A percentile compares a stretch with the other conserved stretches of the same genome.
phyloP scores from a whole-genome alignment of 2,113 vertebrate species.

The Choloepus hoffmanni region DNA sequence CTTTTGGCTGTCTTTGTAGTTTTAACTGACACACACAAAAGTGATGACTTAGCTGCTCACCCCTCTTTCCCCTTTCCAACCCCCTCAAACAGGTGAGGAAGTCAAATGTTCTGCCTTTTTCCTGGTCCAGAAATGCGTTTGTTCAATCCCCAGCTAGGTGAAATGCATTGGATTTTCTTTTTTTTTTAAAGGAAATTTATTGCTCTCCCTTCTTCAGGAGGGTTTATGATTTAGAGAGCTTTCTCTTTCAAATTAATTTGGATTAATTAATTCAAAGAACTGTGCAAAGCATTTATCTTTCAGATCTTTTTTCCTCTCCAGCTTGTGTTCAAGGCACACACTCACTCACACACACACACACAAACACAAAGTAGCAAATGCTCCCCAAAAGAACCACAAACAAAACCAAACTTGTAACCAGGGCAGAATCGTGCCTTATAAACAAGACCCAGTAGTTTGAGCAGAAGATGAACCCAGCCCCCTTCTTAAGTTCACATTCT shows the following conservation, averaged over 20 bases:
- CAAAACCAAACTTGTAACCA: not conserved
- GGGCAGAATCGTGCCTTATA: not conserved
- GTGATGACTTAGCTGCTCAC: conserved; percentile 86
- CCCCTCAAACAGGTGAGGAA: conserved; percentile 82
- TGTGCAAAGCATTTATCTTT: not conserved
- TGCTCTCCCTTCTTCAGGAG: not conserved
- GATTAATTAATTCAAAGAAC: not conserved
- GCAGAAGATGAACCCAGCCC: not conserved
- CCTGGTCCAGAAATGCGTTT: not conserved
- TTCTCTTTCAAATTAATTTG: not conserved
- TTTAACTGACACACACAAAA: conserved; percentile 87
- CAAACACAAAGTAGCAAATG: not conserved
- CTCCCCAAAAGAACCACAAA: conserved; percentile 45
- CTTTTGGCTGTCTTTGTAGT: conserved; percentile 89
- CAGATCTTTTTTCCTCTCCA: not conserved
- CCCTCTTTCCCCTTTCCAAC: conserved; percentile 56
- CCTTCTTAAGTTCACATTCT: not conserved
- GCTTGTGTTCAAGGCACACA: not conserved
- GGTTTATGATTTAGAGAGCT: not conserved
- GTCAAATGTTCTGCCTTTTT: not conserved
- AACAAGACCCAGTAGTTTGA: not conserved
- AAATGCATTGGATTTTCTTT: not conserved
- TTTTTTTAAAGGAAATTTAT: not conserved
- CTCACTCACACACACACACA: conserved; percentile 9
- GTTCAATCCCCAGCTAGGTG: rapidly evolving